phyloP scores from a whole-genome alignment of 2,113 vertebrate species.

The Choloepus hoffmanni region DNA sequence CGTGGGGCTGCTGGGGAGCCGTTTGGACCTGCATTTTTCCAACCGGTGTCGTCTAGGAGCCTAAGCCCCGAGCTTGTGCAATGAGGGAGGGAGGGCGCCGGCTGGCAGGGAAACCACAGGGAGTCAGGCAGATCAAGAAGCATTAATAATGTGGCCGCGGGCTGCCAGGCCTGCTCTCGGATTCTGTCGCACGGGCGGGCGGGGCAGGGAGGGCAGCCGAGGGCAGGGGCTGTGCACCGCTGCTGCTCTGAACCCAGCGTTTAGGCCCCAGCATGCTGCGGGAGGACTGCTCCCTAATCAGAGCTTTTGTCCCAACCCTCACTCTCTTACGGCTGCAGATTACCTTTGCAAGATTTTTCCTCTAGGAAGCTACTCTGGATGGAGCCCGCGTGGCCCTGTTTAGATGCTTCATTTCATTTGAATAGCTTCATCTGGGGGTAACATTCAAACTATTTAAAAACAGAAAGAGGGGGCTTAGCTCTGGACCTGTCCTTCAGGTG shows the following conservation, averaged over 20 bases:
- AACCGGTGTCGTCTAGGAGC: constrained; percentile 55
- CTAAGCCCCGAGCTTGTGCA: neutral
- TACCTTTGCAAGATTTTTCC: constrained; percentile 27
- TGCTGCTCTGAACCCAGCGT: neutral
- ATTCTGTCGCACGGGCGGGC: neutral
- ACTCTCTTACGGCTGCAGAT: constrained; percentile 41
- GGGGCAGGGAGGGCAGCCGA: neutral
- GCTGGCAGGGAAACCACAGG: neutral
- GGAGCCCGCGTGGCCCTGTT: constrained; percentile 58
- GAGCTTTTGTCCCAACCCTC: constrained; percentile 24
- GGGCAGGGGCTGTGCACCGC: neutral
- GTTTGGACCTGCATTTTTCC: constrained; percentile 48
- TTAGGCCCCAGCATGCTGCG: neutral
- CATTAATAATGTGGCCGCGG: neutral
- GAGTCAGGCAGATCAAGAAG: constrained; percentile 1
- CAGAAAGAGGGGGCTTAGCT: constrained; percentile 31
- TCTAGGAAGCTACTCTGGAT: neutral
- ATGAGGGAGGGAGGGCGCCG: neutral
- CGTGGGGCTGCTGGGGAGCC: neutral
- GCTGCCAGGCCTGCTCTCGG: neutral
- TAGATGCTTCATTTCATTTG: constrained; percentile 65
- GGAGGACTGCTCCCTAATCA: constrained; percentile 47
- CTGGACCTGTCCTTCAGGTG: neutral
- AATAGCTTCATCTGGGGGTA: constrained; percentile 48
- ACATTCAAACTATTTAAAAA: constrained; percentile 62